Evolutionary conservation across 2,888 invertebrate species (phyloP).

Genomic region (Palloptera scutellata): DNA sequence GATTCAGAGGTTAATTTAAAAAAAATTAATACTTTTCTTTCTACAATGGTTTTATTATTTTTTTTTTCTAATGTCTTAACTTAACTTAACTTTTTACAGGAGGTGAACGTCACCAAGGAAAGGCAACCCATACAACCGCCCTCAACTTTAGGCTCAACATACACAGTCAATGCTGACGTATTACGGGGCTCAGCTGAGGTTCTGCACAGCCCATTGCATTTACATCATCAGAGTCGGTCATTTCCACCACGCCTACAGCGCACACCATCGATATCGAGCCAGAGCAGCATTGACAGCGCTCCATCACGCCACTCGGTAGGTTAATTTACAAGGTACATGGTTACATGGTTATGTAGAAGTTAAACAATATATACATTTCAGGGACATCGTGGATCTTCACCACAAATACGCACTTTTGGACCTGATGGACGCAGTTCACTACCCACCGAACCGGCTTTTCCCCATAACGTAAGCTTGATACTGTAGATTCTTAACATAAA

Average conservation of each 20-base stretch:
- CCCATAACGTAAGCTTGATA: conserved; percentile 48
- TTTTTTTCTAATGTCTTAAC: neutral
- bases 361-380: conserved; percentile 17
- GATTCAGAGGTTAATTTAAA: conserved; percentile 60
- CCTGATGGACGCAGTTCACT: conserved; percentile 77
- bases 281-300: conserved; percentile 82
- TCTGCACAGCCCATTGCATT: conserved; percentile 68
- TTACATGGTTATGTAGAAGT: neutral
- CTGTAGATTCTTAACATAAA: neutral
- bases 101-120: conserved; percentile 73
- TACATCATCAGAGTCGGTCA: conserved; percentile 76
- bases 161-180: conserved; percentile 57
- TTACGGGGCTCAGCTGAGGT: conserved; percentile 65
- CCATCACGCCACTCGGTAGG: conserved; percentile 69
- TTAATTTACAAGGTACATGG: neutral
- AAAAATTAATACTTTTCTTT: neutral
- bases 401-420: conserved; percentile 83
- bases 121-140: conserved; percentile 71
- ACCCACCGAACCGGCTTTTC: conserved; percentile 57
- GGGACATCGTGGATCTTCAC: conserved; percentile 83
- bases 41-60: conserved; percentile 13
- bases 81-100: conserved; percentile 62
- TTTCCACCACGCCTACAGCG: conserved; percentile 76
- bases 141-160: conserved; percentile 62
- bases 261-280: conserved; percentile 83